phyloP scores from a whole-genome alignment of 2,888 invertebrate species.

The Clostera curtula region DNA sequence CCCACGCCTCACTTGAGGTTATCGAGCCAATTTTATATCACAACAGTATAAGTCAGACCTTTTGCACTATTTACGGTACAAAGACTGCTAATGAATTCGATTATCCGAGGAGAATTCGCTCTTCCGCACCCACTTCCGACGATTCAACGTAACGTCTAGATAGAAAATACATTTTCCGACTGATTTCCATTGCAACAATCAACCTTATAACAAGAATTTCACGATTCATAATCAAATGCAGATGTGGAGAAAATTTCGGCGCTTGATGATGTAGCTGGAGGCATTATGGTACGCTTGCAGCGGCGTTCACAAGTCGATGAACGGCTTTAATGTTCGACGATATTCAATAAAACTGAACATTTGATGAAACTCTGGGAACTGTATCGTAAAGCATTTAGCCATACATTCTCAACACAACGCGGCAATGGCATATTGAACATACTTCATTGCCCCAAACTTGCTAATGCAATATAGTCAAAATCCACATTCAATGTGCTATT shows the following conservation, averaged over 20 bases:
- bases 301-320: constrained; percentile 1
- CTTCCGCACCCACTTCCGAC: constrained; percentile 37
- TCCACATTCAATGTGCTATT: too few relatives aligned
- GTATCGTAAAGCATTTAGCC: neutral
- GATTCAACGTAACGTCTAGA: constrained; percentile 23
- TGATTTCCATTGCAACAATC: constrained; percentile 2
- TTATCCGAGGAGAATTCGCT: constrained; percentile 51
- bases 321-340: neutral
- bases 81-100: constrained; percentile 62
- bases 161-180: constrained; percentile 9
- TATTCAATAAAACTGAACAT: neutral
- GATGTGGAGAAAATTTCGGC: constrained; percentile 9
- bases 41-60: constrained; percentile 21
- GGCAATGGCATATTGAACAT: too few relatives aligned
- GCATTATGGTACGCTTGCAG: constrained; percentile 9
- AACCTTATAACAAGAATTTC: constrained; percentile 11
- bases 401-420: too few relatives aligned
- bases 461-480: too few relatives aligned
- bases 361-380: neutral
- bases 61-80: constrained; percentile 44
- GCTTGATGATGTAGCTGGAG: constrained; percentile 16
- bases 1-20: neutral
- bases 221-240: constrained; percentile 18
- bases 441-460: too few relatives aligned
- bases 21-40: neutral